Evolutionary conservation across 2,888 invertebrate genomes (phyloP).

Genomic region (Nemurella pictetii): DNA sequence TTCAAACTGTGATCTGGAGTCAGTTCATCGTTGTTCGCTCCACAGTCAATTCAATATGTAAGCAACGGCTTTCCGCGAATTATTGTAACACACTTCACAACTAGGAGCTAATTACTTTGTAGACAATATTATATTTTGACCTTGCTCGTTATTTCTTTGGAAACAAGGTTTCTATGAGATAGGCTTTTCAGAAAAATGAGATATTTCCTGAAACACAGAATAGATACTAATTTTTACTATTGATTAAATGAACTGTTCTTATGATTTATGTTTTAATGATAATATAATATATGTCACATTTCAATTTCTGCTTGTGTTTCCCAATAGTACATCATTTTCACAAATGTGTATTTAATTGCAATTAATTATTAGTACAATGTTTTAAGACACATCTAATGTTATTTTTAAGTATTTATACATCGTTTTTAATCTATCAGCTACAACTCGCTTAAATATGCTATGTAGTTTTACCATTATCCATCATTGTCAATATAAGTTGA

Average conservation of each 20-base stretch:
- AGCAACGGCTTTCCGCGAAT: neutral
- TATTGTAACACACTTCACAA: neutral
- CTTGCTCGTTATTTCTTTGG: neutral
- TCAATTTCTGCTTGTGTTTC: neutral
- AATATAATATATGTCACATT: neutral
- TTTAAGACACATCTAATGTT: constrained; percentile 27
- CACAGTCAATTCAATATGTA: neutral
- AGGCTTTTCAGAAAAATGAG: neutral
- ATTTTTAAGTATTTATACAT: constrained; percentile 22
- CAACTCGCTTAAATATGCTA: constrained; percentile 21
- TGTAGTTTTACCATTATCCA: neutral
- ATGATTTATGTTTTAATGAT: neutral
- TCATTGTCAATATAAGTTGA: neutral
- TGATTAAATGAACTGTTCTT: neutral
- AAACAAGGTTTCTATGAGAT: neutral
- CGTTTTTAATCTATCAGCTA: constrained; percentile 14
- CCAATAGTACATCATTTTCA: neutral
- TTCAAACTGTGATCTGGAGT: neutral
- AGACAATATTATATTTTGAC: neutral
- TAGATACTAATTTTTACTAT: neutral
- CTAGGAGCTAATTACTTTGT: neutral
- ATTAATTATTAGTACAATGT: constrained; percentile 16
- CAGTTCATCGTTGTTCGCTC: neutral
- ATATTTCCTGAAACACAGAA: neutral
- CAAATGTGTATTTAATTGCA: constrained; percentile 7